Conservation (phyloP, 53 echinoderm and acorn worm genomes). For the Arbacia lixula region DNA sequence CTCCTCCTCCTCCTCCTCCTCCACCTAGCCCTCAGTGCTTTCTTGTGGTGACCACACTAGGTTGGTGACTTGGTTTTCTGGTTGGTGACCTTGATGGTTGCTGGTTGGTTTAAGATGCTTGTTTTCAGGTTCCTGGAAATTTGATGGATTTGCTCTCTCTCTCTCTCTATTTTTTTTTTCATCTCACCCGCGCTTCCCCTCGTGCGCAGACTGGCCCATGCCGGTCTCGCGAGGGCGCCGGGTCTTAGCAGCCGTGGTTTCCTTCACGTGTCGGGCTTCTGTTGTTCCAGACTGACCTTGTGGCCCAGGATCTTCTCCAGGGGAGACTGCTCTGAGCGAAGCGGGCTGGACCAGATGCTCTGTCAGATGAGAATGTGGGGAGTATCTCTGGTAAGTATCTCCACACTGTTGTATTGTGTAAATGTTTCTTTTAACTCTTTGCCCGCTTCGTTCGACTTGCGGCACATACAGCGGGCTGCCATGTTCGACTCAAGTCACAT, state of each 20-base stretch:
- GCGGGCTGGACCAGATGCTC: constrained; percentile 98
- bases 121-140: constrained; percentile 12
- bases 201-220: not conserved
- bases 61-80: not conserved
- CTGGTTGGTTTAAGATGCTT: no score
- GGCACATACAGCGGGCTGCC: no score
- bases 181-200: not conserved
- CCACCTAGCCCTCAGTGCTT: not conserved
- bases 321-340: constrained; percentile 77
- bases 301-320: constrained; percentile 88
- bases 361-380: constrained; percentile 36
- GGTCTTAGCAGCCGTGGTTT: constrained; percentile 14
- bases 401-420: not conserved
- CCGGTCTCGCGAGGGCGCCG: no score
- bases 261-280: constrained; percentile 93
- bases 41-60: not conserved
- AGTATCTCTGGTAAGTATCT: not conserved
- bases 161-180: not conserved
- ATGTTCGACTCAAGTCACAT: no score
- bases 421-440: no score
- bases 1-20: constrained; percentile 3
- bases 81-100: constrained; percentile 33
- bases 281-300: constrained; percentile 69
- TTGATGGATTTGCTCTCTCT: constrained; percentile 11
- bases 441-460: no score